A percentile compares a stretch with the other conserved stretches of the same genome.
phyloP scores from a whole-genome alignment of 2,113 vertebrate species.

The Saccopteryx leptura region DNA sequence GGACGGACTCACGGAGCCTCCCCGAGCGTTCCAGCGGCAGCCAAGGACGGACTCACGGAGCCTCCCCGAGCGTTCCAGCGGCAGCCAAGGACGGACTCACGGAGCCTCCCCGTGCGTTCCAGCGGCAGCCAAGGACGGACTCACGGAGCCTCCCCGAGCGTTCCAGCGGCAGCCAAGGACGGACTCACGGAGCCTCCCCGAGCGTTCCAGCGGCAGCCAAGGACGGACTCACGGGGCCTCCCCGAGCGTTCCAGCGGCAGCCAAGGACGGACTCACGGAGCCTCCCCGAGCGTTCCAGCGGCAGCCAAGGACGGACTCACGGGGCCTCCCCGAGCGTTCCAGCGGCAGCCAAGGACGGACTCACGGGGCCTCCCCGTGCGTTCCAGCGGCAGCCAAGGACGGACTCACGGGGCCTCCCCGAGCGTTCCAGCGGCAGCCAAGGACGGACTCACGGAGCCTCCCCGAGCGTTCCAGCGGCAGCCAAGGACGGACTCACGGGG shows the following conservation, averaged over 20 bases:
- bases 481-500: constrained; percentile 15
- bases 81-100: constrained; percentile 46
- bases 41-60: constrained; percentile 18
- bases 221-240: not conserved
- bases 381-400: not conserved
- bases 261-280: constrained; percentile 18
- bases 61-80: not conserved
- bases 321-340: not conserved
- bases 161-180: not conserved
- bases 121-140: constrained; percentile 32
- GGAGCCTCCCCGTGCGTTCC: not conserved
- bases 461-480: not conserved
- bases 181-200: not conserved
- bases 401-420: not conserved
- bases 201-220: not conserved
- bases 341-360: constrained; percentile 23
- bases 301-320: constrained; percentile 46
- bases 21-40: not conserved
- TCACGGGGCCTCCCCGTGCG: not conserved
- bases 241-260: not conserved
- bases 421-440: not conserved
- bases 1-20: constrained; percentile 16
- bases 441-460: not conserved
- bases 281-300: not conserved
- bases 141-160: not conserved